These are phyloP conservation scores for Apostichopus leukothele DNA, from an alignment of 53 echinoderm and acorn worm genomes.

Conservation along the genomic window DNA sequence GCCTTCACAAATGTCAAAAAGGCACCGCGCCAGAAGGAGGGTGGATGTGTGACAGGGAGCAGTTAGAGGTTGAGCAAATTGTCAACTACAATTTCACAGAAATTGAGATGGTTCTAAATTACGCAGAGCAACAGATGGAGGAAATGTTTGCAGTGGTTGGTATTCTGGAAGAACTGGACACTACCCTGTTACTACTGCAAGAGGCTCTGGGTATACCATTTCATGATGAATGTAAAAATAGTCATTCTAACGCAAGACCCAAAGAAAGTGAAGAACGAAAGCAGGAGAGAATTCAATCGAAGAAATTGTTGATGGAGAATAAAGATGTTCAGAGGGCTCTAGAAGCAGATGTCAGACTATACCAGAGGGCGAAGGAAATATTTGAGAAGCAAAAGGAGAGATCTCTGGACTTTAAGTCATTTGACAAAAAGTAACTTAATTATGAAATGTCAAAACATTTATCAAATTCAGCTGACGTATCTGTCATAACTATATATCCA, in stretches of 20 bases:
- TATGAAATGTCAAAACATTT: no score
- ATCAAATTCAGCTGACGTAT: no score
- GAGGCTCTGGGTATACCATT: constrained; percentile 17
- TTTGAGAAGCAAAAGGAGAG: constrained; percentile 23
- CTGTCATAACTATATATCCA: no score
- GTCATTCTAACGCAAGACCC: background rate
- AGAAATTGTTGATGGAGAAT: background rate
- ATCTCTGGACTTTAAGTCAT: background rate
- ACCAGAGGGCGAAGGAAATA: constrained; percentile 6
- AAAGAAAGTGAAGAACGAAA: background rate
- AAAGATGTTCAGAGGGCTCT: background rate
- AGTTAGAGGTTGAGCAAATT: background rate
- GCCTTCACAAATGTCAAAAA: background rate
- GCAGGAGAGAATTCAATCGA: background rate
- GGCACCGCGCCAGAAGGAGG: background rate
- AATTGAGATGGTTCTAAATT: background rate
- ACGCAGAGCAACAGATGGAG: constrained; percentile 15
- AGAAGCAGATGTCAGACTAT: constrained; percentile 9
- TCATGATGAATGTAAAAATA: background rate
- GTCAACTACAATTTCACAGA: background rate
- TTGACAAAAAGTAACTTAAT: no score
- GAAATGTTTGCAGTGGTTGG: constrained; percentile 10
- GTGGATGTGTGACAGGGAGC: background rate
- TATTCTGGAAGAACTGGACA: constrained; percentile 11
- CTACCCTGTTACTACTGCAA: constrained; percentile 1